A percentile compares a stretch with the other conserved stretches of the same genome.
Evolutionary conservation across 2,888 invertebrate genomes (phyloP).

Genomic region (Orchesella flavescens): DNA sequence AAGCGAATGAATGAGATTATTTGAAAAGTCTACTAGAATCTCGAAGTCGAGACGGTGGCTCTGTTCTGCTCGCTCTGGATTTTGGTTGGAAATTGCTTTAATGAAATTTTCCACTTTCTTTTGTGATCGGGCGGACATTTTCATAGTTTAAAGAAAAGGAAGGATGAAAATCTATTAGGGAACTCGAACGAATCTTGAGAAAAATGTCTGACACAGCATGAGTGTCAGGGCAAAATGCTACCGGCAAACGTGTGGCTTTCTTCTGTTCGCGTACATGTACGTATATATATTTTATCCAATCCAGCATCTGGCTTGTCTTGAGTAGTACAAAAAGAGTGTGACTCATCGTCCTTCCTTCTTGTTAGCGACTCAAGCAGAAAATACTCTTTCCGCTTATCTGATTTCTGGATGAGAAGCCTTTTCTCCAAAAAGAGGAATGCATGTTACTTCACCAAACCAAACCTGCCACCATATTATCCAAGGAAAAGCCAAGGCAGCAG

Average conservation of each 20-base stretch:
- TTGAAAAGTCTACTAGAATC: conserved; percentile 6
- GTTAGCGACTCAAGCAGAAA: conserved; percentile 54
- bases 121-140: not conserved
- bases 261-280: no score
- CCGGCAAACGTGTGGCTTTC: not conserved
- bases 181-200: not conserved
- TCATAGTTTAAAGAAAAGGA: not conserved
- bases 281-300: no score
- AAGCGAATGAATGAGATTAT: conserved; percentile 7
- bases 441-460: no score
- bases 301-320: not conserved
- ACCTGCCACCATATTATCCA: no score
- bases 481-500: no score
- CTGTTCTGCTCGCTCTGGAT: no score
- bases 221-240: conserved; percentile 24
- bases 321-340: not conserved
- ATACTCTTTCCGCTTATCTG: conserved; percentile 57
- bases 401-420: conserved; percentile 29
- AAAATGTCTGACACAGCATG: conserved; percentile 12
- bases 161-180: not conserved
- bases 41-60: no score
- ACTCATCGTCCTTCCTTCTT: conserved; percentile 14
- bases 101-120: conserved; percentile 27
- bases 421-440: not conserved
- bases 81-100: not conserved